phyloP scores from a whole-genome alignment of 2,113 vertebrate species.

The Stegastes partitus region DNA sequence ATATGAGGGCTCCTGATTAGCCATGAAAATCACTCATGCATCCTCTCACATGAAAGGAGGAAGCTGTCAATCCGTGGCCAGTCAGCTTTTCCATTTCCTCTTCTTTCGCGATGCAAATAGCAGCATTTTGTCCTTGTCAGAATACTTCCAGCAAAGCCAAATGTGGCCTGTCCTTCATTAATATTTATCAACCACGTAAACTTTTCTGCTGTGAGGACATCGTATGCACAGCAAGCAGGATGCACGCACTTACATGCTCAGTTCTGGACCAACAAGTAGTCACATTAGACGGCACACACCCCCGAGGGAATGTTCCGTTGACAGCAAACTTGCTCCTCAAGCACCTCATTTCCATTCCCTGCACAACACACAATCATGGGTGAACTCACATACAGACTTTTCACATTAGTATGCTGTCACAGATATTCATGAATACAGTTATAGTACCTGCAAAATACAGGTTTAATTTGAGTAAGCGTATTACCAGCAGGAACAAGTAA shows the following conservation, averaged over 20 bases:
- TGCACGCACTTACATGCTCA: constrained; percentile 4
- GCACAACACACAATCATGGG: not conserved
- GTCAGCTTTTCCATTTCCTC: constrained; percentile 47
- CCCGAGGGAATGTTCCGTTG: constrained; percentile 18
- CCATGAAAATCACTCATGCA: not conserved
- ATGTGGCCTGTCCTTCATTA: not conserved
- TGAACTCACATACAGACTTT: not conserved
- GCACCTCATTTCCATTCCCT: constrained; percentile 20
- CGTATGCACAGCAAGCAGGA: constrained; percentile 7
- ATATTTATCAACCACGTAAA: constrained; percentile 21
- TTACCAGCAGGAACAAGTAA: constrained; percentile 41
- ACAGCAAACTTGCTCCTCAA: constrained; percentile 37
- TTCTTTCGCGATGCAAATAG: constrained; percentile 4
- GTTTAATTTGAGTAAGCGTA: constrained; percentile 28
- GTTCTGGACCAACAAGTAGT: not conserved
- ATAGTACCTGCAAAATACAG: constrained; percentile 1
- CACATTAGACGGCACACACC: constrained; percentile 11
- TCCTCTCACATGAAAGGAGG: constrained; percentile 20
- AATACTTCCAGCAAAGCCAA: not conserved
- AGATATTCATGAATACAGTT: not conserved
- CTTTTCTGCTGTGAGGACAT: constrained; percentile 9
- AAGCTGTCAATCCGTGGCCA: constrained; percentile 21
- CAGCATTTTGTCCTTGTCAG: constrained; percentile 10
- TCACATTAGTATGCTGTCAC: not conserved
- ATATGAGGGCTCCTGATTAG: constrained; percentile 1